These are phyloP conservation scores for Labia minor DNA, from an alignment of 2,888 invertebrate genomes.

Conservation along the genomic window DNA sequence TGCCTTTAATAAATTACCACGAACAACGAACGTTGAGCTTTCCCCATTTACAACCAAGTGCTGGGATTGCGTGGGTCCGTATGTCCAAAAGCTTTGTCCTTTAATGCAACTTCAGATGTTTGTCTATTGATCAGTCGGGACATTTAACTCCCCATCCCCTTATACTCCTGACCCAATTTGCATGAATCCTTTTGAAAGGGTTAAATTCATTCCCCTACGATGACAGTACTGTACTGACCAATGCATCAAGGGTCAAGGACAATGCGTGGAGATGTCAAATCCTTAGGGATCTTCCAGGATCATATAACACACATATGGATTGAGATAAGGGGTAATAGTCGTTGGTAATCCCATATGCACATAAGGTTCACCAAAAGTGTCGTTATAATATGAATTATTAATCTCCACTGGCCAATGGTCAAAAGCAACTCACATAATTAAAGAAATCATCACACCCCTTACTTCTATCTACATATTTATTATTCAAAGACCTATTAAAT, in stretches of 20 bases:
- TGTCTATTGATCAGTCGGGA: background rate
- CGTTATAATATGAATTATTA: background rate
- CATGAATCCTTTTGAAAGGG: background rate
- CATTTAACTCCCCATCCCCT: background rate
- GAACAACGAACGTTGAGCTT: no score
- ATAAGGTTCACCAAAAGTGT: background rate
- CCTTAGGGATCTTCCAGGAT: background rate
- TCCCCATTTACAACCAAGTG: no score
- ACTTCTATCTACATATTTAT: no score
- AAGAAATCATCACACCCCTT: background rate
- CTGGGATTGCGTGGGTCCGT: no score
- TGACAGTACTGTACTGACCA: background rate
- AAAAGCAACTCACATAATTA: no score
- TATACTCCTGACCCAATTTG: background rate
- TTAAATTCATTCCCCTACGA: background rate
- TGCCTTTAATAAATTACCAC: no score
- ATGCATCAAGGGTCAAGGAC: slow-evolving; percentile 7
- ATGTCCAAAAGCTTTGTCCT: no score
- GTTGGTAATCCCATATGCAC: background rate
- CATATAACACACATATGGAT: background rate
- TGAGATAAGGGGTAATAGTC: background rate
- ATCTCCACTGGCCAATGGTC: background rate
- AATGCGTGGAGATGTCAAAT: background rate
- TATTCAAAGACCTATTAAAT: no score
- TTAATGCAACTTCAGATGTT: no score